Evolutionary conservation across 2,888 invertebrate species (phyloP), one percentile per base, ranked within the genome.

Genomic region (Beris morrisii): DNA sequence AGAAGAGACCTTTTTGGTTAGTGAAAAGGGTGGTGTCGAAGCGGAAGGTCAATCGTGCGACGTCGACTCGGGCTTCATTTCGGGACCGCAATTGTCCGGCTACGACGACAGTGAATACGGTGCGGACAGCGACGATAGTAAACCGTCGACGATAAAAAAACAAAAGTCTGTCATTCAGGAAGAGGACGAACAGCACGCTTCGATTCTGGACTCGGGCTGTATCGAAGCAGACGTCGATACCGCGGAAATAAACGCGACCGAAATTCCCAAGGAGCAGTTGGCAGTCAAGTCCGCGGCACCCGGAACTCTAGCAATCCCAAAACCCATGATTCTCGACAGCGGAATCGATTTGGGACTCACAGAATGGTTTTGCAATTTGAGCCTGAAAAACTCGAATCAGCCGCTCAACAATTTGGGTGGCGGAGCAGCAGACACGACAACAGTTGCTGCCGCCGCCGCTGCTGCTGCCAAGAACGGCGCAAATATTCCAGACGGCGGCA

Each of bases 281-380:
- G 28, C 28, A 44, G 61, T 55, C 45, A 69, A 71, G 58, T 61
- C 70, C 46, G 67, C 71, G 61, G 69, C 71, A 43, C 57, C 64
- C 54, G 28, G 22, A 30, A 3, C 57, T 6, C 31, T 31, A 46
- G 13, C 61, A 12, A 43, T 22, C 50, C 38, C 38, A 38, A 38
- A 38, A 38, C 52, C 32, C 43, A 86, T 86, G 85, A 82, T 83
- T 76, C 78, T 86, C 66, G 90, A 91, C 77, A 73, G 78, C 82
- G 76, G 83, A 80, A 38, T 59, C 48, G 61, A 61, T 48, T 30
- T 65, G 7, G 67, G 67, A 66, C 81, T 88, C 71, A 82, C 86
- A 64, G 87, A 88, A 74, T 84, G 84, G 74, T 83, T 91, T 71
- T 85, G 86, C 70, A 84, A 84, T 72, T 79, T 88, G 69, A 83